These are phyloP conservation scores for Gasterosteus nipponicus DNA, from an alignment of 2,113 vertebrate genomes.

Conservation along the genomic window DNA sequence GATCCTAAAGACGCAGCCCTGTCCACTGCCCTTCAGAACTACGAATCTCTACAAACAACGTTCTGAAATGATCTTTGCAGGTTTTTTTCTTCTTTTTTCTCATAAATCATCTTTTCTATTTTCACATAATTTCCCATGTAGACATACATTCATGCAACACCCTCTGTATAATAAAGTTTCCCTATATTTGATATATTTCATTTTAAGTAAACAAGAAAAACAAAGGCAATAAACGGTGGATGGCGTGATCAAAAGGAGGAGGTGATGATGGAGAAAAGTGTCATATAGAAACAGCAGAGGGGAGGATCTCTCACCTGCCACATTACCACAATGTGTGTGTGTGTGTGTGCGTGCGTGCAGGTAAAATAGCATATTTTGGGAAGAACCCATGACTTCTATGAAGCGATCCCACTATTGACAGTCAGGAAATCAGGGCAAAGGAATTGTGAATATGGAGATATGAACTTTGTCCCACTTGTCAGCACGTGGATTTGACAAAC, in stretches of 20 bases:
- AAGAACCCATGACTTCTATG: slow-evolving; percentile 33
- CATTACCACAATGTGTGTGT: slow-evolving; percentile 27
- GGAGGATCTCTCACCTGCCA: slow-evolving; percentile 57
- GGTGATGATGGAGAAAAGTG: slow-evolving; percentile 49
- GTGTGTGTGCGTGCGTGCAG: slow-evolving; percentile 20
- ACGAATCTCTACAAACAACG: slow-evolving; percentile 77
- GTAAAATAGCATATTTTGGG: slow-evolving; percentile 15
- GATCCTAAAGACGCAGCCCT: slow-evolving; percentile 63
- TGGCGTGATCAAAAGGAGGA: slow-evolving; percentile 51
- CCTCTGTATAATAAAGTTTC: slow-evolving; percentile 85
- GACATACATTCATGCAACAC: slow-evolving; percentile 90
- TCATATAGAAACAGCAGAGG: slow-evolving; percentile 43
- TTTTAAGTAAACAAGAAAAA: slow-evolving; percentile 55
- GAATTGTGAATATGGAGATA: slow-evolving; percentile 41
- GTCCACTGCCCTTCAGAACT: slow-evolving; percentile 66
- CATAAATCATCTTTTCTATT: slow-evolving; percentile 75
- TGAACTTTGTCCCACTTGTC: slow-evolving; percentile 42
- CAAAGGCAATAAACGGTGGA: slow-evolving; percentile 62
- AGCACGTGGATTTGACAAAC: slow-evolving; percentile 17
- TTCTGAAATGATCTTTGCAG: slow-evolving; percentile 77
- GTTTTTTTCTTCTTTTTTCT: slow-evolving; percentile 56
- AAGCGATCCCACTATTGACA: slow-evolving; percentile 47
- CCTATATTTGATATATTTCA: slow-evolving; percentile 84
- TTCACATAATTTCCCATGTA: slow-evolving; percentile 83
- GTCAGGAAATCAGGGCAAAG: slow-evolving; percentile 38